Evolutionary conservation across 2,888 invertebrate species (phyloP).

Genomic region (Rhorus exstirpatorius): DNA sequence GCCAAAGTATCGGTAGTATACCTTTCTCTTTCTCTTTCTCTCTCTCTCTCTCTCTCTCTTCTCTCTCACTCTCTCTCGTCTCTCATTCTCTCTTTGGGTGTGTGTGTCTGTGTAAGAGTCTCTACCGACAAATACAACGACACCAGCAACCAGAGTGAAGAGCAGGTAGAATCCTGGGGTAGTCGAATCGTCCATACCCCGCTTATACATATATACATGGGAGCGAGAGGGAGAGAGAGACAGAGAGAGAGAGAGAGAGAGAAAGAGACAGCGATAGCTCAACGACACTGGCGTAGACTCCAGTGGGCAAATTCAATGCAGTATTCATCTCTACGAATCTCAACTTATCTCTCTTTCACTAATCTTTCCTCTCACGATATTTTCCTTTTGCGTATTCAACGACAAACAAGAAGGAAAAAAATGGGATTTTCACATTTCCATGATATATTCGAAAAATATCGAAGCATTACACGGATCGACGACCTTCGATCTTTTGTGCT

Average conservation of each 20-base stretch:
- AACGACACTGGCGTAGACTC: slow-evolving; percentile 56
- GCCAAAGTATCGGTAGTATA: slow-evolving; percentile 41
- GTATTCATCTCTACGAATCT: background rate
- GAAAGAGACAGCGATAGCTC: slow-evolving; percentile 38
- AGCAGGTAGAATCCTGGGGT: slow-evolving; percentile 68
- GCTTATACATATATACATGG: too few relatives aligned
- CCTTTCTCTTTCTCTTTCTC: slow-evolving; percentile 44
- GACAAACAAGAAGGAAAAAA: too few relatives aligned
- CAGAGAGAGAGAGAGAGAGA: background rate
- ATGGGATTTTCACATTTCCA: too few relatives aligned
- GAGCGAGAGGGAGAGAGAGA: slow-evolving; percentile 18
- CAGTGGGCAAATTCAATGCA: slow-evolving; percentile 17
- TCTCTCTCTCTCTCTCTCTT: slow-evolving; percentile 31
- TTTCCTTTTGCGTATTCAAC: too few relatives aligned
- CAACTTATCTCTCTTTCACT: background rate
- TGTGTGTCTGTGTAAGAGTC: slow-evolving; percentile 29
- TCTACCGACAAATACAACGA: slow-evolving; percentile 41
- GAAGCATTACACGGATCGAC: too few relatives aligned
- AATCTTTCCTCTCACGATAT: slow-evolving; percentile 1
- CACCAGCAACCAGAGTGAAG: slow-evolving; percentile 55
- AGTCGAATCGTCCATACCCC: slow-evolving; percentile 30
- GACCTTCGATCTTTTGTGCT: too few relatives aligned
- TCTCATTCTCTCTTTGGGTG: slow-evolving; percentile 5
- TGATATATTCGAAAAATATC: too few relatives aligned
- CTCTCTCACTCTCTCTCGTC: slow-evolving; percentile 40